Percentiles rank a stretch among this genome's conserved stretches.
These are phyloP conservation scores for Trachurus trachurus DNA, from an alignment of 2,797 vertebrate species.

Conservation along the genomic window DNA sequence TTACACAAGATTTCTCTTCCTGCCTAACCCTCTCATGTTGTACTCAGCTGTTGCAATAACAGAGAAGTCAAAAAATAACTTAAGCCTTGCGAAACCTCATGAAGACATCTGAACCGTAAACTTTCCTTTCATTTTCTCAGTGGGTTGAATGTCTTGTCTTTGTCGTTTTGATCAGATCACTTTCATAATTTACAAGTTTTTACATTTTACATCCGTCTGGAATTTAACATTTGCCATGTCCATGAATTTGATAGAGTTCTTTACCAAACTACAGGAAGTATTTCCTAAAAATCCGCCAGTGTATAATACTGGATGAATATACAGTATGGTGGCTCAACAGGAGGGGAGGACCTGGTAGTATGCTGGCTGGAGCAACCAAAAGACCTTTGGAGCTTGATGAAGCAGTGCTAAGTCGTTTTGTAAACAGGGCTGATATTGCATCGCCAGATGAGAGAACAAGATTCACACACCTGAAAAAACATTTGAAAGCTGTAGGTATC, in stretches of 20 bases:
- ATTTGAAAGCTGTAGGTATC: constrained; percentile 93
- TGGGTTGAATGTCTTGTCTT: not conserved
- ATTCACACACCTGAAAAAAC: constrained; percentile 88
- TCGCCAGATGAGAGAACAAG: constrained; percentile 94
- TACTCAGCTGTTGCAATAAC: constrained; percentile 13
- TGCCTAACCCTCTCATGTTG: constrained; percentile 19
- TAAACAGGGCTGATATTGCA: constrained; percentile 95
- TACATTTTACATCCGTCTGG: not conserved
- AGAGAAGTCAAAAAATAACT: constrained; percentile 3
- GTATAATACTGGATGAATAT: no score
- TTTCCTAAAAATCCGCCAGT: no score
- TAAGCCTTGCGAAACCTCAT: not conserved
- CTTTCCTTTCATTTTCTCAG: not conserved
- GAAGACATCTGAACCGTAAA: not conserved
- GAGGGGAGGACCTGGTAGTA: constrained; percentile 89
- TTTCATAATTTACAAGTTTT: not conserved
- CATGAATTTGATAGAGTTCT: not conserved
- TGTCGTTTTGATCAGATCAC: not conserved
- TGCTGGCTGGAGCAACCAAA: constrained; percentile 98
- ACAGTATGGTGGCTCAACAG: not conserved
- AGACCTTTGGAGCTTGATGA: constrained; percentile 90
- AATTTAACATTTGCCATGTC: not conserved
- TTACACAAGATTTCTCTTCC: constrained; percentile 25
- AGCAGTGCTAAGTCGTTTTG: constrained; percentile 88
- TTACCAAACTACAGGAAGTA: not conserved